Evolutionary conservation across 1,140 invertebrate genomes (phyloP).

Genomic region (Tetramorium parvispinum): DNA sequence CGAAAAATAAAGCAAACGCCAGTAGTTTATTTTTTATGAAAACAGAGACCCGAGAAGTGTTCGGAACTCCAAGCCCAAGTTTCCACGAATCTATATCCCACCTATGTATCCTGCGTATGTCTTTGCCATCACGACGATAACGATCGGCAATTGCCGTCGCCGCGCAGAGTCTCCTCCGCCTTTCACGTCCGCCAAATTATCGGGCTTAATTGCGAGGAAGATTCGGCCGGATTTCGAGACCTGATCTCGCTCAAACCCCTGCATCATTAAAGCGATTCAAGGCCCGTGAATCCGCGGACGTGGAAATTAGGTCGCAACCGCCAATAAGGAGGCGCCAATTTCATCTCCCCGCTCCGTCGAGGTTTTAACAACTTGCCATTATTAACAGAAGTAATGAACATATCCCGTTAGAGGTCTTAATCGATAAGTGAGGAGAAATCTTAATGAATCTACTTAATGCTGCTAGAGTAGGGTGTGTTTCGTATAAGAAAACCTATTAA

Average conservation of each 20-base stretch:
- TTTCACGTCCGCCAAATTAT: slow-evolving; percentile 48
- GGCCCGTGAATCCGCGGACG: slow-evolving; percentile 15
- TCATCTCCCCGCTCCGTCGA: not conserved
- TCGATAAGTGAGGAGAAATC: not conserved
- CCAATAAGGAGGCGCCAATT: slow-evolving; percentile 40
- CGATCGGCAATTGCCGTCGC: slow-evolving; percentile 15
- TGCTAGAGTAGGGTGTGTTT: too few relatives aligned
- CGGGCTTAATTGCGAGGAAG: slow-evolving; percentile 53
- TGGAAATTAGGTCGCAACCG: slow-evolving; percentile 46
- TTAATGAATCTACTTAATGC: not conserved
- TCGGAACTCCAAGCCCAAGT: not conserved
- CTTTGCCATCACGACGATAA: slow-evolving; percentile 6
- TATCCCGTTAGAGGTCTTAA: not conserved
- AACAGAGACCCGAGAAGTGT: not conserved
- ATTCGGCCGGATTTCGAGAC: slow-evolving; percentile 30
- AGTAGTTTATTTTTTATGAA: not conserved
- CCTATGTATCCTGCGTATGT: not conserved
- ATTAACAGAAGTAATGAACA: slow-evolving; percentile 12
- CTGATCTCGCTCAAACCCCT: slow-evolving; percentile 20
- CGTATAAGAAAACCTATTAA: not conserved
- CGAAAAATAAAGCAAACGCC: not conserved
- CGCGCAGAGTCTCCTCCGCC: not conserved
- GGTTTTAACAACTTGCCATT: slow-evolving; percentile 10
- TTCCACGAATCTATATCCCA: slow-evolving; percentile 7
- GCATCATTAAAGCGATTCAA: slow-evolving; percentile 51